Base-by-base conservation (phyloP, 2,888 invertebrate species). In the Kryphioiulus occultus region DNA sequence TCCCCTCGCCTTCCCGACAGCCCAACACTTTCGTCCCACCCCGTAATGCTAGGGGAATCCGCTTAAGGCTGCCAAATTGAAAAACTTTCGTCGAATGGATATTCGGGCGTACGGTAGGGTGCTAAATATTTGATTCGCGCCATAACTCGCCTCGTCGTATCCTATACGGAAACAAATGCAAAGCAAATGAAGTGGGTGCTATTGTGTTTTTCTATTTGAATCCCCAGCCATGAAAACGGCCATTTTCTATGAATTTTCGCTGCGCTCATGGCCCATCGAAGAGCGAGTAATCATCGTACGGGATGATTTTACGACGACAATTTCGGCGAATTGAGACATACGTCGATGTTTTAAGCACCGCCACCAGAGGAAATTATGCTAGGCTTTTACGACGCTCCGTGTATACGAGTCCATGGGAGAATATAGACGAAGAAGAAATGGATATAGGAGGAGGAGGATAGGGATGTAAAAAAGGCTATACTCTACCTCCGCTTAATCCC, bases 181-280 rank as follows among this genome's bases (percentile, higher is more conserved):
- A 78, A 78, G 22, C 78, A 30, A 78, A 78, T 78, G 78, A 78
- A 78, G 78, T 30, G 78, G 78, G 26, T 78, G 30, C 78, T 30
- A 78, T 78, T 78, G 78, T 78, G 78, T 78, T 78, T 78, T 78
- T 78, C 78, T 30, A 78, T 30, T 78, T 78, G 78, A 78, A 78
- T 78, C 22, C 30, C 12, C 78, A 12, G 78, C 26, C 78, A 78
- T 78, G 78, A 78, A 78, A 78, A 30, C 78, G 26, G 78, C 26
- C 15, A 78, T 78, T 78, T 78, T 30, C 10, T 30, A 78, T 15
- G 78, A 78, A 78, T 30, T 78, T 78, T 78, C 15, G 2, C 12
- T 1, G 4, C 78, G 78, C 78, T 78, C 15, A 78, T 78, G 78
- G 78, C 30, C 78, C 78, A 78, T 78, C 78, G 78, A 78, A 26